A percentile compares a stretch with the other conserved stretches of the same genome.
Evolutionary conservation across 2,888 invertebrate species (phyloP).

Genomic region (Melieria omissa): DNA sequence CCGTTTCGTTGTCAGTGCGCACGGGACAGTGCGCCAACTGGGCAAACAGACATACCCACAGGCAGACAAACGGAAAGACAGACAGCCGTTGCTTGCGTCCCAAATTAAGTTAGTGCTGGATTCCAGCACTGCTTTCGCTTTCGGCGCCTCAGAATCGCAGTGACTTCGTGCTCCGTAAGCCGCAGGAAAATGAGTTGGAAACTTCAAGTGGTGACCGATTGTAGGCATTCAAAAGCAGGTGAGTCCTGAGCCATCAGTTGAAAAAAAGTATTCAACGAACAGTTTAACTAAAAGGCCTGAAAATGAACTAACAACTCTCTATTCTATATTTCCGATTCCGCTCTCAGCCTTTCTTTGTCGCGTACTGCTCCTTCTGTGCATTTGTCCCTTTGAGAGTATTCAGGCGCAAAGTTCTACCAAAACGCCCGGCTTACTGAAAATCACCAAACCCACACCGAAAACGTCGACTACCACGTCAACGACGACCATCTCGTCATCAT

Average conservation of each 20-base stretch:
- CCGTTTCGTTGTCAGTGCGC: no score
- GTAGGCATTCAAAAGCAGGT: slow-evolving; percentile 36
- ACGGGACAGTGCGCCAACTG: no score
- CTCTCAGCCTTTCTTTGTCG: background rate
- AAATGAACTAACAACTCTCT: no score
- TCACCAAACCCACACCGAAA: slow-evolving; percentile 41
- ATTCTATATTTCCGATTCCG: background rate
- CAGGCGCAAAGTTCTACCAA: slow-evolving; percentile 33
- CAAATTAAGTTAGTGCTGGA: background rate
- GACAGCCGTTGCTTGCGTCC: no score
- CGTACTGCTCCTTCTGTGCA: slow-evolving; percentile 5
- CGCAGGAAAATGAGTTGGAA: slow-evolving; percentile 39
- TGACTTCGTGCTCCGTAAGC: background rate
- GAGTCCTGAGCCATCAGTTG: slow-evolving; percentile 17
- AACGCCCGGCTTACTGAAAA: slow-evolving; percentile 31
- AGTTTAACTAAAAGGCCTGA: no score
- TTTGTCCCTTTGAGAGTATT: slow-evolving; percentile 7
- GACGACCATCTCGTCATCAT: background rate
- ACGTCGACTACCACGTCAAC: slow-evolving; percentile 21
- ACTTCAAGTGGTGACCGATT: slow-evolving; percentile 27
- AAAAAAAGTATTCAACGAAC: no score
- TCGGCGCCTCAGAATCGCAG: background rate
- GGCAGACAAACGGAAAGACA: no score
- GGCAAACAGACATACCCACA: no score
- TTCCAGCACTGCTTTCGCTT: background rate